Evolutionary conservation across 2,113 vertebrate species (phyloP).

Genomic region (Prinia subflava): DNA sequence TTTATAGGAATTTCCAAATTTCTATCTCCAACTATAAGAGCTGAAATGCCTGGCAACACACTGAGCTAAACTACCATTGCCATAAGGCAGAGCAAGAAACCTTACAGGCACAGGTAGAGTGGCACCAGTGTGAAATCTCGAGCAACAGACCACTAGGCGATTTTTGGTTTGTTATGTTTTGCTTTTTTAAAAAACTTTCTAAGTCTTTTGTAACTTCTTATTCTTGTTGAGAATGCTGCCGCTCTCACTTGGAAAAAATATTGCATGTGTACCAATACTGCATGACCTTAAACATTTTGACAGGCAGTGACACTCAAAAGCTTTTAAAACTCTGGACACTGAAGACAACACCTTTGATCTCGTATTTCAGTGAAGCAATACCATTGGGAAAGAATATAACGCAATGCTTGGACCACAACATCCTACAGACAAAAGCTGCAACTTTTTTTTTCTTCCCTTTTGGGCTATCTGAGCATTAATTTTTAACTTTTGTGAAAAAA

Average conservation of each 20-base stretch:
- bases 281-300: background rate
- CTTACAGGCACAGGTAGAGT: background rate
- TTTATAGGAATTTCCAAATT: background rate
- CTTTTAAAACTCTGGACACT: background rate
- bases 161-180: background rate
- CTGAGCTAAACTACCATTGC: background rate
- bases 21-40: background rate
- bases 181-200: background rate
- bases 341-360: background rate
- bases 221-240: background rate
- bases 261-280: background rate
- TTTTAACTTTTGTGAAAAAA: background rate
- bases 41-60: background rate
- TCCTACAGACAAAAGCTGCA: background rate
- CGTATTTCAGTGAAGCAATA: background rate
- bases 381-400: background rate
- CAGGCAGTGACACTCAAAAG: background rate
- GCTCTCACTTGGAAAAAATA: background rate
- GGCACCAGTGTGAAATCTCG: background rate
- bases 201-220: background rate
- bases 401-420: background rate
- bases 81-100: background rate
- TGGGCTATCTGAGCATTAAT: background rate
- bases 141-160: background rate
- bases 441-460: background rate